Percentiles rank a stretch among this genome's conserved stretches.
Conservation (phyloP, 2,797 vertebrate genomes). For the Schizopygopsis pylzovi region DNA sequence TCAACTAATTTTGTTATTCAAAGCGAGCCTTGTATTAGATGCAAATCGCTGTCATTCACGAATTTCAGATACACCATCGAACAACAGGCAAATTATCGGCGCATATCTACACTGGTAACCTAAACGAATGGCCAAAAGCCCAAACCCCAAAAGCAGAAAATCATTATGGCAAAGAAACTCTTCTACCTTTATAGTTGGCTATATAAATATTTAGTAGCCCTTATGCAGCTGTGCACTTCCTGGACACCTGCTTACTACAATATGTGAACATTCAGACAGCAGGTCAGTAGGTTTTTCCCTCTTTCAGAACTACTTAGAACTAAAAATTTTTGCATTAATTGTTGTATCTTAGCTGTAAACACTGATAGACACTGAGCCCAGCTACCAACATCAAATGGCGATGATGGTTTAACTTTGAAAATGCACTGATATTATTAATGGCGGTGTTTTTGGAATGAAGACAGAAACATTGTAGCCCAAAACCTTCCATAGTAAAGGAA, state of each 20-base stretch:
- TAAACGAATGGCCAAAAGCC: not conserved
- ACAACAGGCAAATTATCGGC: not conserved
- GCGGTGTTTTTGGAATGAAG: not conserved
- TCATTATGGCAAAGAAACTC: not conserved
- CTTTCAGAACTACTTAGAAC: not conserved
- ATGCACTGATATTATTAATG: not conserved
- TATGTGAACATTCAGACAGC: not conserved
- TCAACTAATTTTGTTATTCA: slow-evolving; percentile 21
- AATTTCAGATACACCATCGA: not conserved
- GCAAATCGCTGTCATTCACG: slow-evolving; percentile 4
- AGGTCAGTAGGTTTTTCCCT: no score
- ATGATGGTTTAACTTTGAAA: not conserved
- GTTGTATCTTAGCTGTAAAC: no score
- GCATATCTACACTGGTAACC: not conserved
- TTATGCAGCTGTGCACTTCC: not conserved
- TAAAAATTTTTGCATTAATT: no score
- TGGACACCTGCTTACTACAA: not conserved
- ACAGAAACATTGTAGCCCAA: not conserved
- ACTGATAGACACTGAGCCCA: not conserved
- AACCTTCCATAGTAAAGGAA: no score
- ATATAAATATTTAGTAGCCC: not conserved
- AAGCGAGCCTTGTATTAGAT: not conserved
- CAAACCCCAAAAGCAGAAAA: not conserved
- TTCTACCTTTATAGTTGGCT: not conserved
- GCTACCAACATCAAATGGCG: not conserved